Conservation (phyloP, 2,113 vertebrate species). For the Pluvianellus socialis region DNA sequence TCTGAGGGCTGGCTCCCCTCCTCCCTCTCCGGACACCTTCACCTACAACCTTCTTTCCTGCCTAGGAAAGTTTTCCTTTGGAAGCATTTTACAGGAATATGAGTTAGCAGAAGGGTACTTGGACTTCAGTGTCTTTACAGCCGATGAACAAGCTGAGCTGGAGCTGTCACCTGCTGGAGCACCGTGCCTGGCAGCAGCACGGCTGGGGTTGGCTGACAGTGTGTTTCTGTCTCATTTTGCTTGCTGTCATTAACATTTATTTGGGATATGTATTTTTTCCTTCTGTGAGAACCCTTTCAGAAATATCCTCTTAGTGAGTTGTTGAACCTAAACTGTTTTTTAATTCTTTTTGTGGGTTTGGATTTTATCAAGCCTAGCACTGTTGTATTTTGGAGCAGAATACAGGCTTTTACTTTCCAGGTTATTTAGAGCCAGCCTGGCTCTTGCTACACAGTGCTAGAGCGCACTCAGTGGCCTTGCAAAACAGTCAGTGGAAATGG, state of each 20-base stretch:
- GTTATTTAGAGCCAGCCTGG: neutral
- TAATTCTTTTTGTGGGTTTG: neutral
- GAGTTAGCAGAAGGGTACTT: neutral
- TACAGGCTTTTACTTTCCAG: neutral
- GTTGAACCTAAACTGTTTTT: neutral
- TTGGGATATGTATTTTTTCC: neutral
- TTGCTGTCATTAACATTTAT: neutral
- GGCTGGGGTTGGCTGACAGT: neutral
- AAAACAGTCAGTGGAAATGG: neutral
- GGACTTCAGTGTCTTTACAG: neutral
- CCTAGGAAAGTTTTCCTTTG: neutral
- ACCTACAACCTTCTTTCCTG: neutral
- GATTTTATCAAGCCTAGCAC: neutral
- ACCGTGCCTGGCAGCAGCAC: rapidly evolving
- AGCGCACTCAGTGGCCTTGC: no score
- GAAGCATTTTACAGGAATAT: neutral
- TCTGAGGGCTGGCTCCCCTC: neutral
- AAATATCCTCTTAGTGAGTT: neutral
- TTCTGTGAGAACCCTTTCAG: neutral
- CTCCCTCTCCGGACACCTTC: neutral
- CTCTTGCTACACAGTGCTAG: neutral
- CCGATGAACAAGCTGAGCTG: neutral
- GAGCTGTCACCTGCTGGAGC: neutral
- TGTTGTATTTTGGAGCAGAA: neutral
- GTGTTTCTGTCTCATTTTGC: neutral